Conservation (phyloP, 1,140 invertebrate species). For the Tetragonula clypearis region DNA sequence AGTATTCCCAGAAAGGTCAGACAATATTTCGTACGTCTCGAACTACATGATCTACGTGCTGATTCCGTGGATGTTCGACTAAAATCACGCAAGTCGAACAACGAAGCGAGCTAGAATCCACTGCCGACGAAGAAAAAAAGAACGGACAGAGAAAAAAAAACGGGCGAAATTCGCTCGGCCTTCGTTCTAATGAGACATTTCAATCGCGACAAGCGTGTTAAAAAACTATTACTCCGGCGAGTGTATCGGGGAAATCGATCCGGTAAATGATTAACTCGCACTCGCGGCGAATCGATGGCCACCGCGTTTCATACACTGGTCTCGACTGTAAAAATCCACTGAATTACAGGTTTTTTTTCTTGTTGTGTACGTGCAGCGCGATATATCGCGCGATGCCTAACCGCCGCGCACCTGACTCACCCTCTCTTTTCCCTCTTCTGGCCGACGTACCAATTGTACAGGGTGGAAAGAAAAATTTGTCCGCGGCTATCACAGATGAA, state of each 20-base stretch:
- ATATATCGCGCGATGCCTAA: slow-evolving; percentile 32
- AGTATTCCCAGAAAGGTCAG: too few relatives aligned
- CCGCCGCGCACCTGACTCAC: slow-evolving; percentile 14
- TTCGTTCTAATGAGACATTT: slow-evolving; percentile 39
- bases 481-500: too few relatives aligned
- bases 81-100: neutral
- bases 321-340: slow-evolving; percentile 58
- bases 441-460: too few relatives aligned
- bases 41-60: too few relatives aligned
- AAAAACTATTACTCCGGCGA: slow-evolving; percentile 16
- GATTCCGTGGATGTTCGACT: too few relatives aligned
- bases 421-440: neutral
- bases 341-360: slow-evolving; percentile 46
- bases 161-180: slow-evolving; percentile 27
- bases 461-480: too few relatives aligned
- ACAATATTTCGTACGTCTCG: too few relatives aligned
- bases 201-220: slow-evolving; percentile 43
- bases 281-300: slow-evolving; percentile 39
- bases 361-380: neutral
- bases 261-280: slow-evolving; percentile 49
- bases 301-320: slow-evolving; percentile 44
- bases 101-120: neutral
- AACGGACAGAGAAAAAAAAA: neutral
- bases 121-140: neutral
- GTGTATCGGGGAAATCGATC: slow-evolving; percentile 8